phyloP scores from a whole-genome alignment of 2,797 vertebrate genomes.

The Sebastes minor region DNA sequence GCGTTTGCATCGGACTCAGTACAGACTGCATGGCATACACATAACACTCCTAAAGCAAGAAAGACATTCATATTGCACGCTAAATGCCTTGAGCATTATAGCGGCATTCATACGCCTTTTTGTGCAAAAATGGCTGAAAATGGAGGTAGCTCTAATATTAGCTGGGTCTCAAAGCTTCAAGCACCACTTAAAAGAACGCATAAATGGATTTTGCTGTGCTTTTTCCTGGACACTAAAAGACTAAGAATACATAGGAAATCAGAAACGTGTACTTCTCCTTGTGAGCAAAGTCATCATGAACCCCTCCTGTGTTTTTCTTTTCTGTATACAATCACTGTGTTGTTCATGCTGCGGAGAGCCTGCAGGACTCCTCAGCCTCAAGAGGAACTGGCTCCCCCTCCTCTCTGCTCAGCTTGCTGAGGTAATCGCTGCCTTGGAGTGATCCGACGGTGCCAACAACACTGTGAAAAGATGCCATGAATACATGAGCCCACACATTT shows the following conservation, averaged over 20 bases:
- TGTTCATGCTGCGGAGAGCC: not conserved
- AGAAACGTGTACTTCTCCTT: not conserved
- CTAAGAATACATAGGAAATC: not conserved
- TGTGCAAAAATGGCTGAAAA: too few relatives aligned
- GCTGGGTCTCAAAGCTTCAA: not conserved
- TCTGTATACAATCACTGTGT: not conserved
- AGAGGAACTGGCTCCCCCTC: not conserved
- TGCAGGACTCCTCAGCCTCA: not conserved
- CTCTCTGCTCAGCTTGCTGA: constrained; percentile 17
- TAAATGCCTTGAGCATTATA: too few relatives aligned
- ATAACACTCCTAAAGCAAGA: too few relatives aligned
- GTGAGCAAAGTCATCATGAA: not conserved
- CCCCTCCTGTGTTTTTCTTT: not conserved
- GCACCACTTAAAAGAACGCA: not conserved
- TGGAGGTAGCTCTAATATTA: not conserved
- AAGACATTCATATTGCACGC: too few relatives aligned
- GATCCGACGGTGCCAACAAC: constrained; percentile 23
- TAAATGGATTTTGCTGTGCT: not conserved
- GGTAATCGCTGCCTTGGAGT: constrained; percentile 21
- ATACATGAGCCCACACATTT: constrained; percentile 30
- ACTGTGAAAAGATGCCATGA: constrained; percentile 26
- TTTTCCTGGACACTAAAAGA: not conserved
- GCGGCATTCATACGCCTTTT: too few relatives aligned
- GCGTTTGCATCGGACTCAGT: too few relatives aligned
- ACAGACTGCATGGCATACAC: too few relatives aligned